Evolutionary conservation across 1,140 invertebrate species (phyloP).

Genomic region (Onthophagus taurus): DNA sequence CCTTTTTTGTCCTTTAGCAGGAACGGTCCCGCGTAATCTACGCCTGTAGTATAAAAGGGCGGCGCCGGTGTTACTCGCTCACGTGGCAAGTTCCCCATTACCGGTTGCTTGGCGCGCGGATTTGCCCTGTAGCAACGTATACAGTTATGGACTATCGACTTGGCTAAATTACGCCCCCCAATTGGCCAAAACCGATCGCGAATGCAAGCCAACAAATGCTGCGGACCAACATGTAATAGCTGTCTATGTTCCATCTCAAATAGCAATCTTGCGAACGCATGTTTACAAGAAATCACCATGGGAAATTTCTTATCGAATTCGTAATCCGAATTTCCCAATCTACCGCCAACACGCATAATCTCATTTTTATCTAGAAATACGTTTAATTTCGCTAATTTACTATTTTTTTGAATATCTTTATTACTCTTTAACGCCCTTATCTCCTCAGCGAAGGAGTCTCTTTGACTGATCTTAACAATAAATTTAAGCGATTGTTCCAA

Average conservation of each 20-base stretch:
- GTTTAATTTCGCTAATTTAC: not conserved
- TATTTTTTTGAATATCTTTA: not conserved
- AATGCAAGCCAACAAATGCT: not conserved
- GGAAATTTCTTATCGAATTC: not conserved
- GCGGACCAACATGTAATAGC: not conserved
- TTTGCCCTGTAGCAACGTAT: not conserved
- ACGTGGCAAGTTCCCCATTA: slow-evolving; percentile 1
- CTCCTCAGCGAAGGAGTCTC: not conserved
- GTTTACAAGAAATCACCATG: not conserved
- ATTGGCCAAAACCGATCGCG: slow-evolving; percentile 1
- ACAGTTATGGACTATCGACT: not conserved
- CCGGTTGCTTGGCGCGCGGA: not conserved
- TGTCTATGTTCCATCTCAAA: not conserved
- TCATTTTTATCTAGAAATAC: not conserved
- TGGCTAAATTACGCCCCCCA: not conserved
- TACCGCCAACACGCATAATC: slow-evolving; percentile 1
- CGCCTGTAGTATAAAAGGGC: not conserved
- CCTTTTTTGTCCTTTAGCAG: not conserved
- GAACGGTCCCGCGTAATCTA: slow-evolving; percentile 1
- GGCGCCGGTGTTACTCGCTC: not conserved
- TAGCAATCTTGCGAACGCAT: not conserved
- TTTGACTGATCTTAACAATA: not conserved
- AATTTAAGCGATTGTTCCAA: not conserved
- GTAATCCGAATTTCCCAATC: not conserved
- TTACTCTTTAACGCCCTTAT: not conserved